Conservation (phyloP, 1,140 invertebrate species). For the Schlechtendalia chinensis region DNA sequence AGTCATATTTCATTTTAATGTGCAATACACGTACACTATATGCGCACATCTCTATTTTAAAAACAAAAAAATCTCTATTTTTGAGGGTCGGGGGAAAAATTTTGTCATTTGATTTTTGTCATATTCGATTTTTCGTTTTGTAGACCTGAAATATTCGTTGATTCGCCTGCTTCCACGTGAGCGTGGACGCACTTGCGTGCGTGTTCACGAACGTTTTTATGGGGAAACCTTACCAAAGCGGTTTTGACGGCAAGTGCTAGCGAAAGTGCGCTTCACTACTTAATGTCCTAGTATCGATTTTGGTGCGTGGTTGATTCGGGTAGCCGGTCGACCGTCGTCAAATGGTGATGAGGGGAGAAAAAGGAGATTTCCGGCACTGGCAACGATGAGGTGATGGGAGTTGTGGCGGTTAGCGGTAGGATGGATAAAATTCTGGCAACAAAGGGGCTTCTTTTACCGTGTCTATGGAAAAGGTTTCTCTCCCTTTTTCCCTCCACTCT, state of each 20-base stretch:
- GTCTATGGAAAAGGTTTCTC: slow-evolving; percentile 51
- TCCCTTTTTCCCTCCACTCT: slow-evolving; percentile 46
- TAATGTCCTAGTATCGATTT: slow-evolving; percentile 43
- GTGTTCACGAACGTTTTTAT: background rate
- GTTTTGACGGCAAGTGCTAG: slow-evolving; percentile 9
- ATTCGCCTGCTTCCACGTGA: too few species aligned
- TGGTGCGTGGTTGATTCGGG: slow-evolving; percentile 27
- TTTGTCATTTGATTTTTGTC: too few species aligned
- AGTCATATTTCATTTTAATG: background rate
- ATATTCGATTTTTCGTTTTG: too few species aligned
- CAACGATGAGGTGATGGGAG: slow-evolving; percentile 21
- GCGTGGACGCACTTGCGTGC: background rate
- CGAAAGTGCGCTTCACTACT: slow-evolving; percentile 19
- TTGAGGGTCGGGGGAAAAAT: too few species aligned
- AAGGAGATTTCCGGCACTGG: too few species aligned
- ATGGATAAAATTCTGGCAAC: slow-evolving; percentile 53
- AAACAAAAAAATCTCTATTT: background rate
- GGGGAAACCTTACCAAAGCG: background rate
- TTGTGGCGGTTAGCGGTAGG: background rate
- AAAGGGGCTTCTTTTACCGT: slow-evolving; percentile 45
- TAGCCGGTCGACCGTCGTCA: background rate
- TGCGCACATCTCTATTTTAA: background rate
- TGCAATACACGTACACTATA: background rate
- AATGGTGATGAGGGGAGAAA: too few species aligned
- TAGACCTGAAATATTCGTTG: too few species aligned